Base-by-base conservation (phyloP, 2,888 invertebrate genomes). In the Stenchaetothrips biformis region DNA sequence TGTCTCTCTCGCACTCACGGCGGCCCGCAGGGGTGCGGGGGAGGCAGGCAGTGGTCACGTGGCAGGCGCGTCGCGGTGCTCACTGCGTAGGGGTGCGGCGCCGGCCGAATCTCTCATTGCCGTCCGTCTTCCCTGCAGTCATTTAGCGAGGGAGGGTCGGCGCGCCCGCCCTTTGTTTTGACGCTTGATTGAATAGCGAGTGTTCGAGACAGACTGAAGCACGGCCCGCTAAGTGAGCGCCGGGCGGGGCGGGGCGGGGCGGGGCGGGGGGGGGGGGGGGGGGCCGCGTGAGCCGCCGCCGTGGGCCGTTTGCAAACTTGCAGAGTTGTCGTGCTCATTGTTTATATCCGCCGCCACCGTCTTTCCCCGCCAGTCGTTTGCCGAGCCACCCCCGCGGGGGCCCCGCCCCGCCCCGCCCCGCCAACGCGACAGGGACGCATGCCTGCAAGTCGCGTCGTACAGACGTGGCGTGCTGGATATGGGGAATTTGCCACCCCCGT, bases 171-270 rank as follows among this genome's bases (percentile, higher is more conserved):
- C 77, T 18, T 25, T 78, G 79, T 25, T 47, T 48, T 67, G 82
- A 79, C 81, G 81, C 84, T 83, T 84, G 85, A 84, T 85, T 80
- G 80, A 80, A 79, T 81, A 77, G 79, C 77, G 81, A 78, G 80
- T 81, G 78, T 77, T 78, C 77, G 78, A 48, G 79, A 79, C 78
- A 79, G 79, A 48, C 49, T 21, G 78, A 78, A 21, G 78, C 59
- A 67, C 18, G 37, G 37, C 37, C 37, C 37, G 37, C 37, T 37
- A 37, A 37, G 37, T 37, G 37, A n/a, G n/a, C n/a, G n/a, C n/a
- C n/a, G n/a, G 37, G 37, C 37, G 37, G 37, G 37, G 37, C 37
- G 37, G 37, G 37, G 37, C 37, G 25, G n/a, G n/a, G n/a, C n/a
- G n/a, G n/a, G n/a, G n/a, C n/a, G n/a, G n/a, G n/a, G n/a, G n/a